Percentiles rank a stretch among this genome's conserved stretches.
phyloP scores from a whole-genome alignment of 2,888 invertebrate species.

The Athripsodes cinereus region DNA sequence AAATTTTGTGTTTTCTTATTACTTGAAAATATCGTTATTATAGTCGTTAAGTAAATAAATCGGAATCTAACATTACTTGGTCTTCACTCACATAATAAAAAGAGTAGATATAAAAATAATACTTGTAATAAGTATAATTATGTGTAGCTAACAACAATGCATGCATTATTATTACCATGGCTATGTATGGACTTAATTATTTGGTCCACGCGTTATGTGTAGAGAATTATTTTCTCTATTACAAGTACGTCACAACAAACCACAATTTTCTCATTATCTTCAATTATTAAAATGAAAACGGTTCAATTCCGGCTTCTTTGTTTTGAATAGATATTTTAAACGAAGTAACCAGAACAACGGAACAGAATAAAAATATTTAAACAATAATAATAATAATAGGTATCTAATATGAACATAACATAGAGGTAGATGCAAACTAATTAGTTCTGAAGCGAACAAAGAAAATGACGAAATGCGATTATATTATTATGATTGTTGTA shows the following conservation, averaged over 20 bases:
- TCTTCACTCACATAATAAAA: constrained; percentile 1
- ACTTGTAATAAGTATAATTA: too few relatives aligned
- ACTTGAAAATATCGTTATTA: too few relatives aligned
- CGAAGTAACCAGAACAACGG: not conserved
- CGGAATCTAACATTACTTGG: too few relatives aligned
- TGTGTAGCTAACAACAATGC: too few relatives aligned
- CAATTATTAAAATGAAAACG: constrained; percentile 27
- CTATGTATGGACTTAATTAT: not conserved
- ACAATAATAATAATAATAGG: constrained; percentile 20
- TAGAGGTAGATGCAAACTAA: not conserved
- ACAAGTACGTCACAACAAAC: constrained; percentile 20
- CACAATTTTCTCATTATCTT: constrained; percentile 28
- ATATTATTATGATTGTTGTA: not conserved
- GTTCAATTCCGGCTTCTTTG: constrained; percentile 26
- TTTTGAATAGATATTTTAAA: constrained; percentile 13
- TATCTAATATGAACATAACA: not conserved
- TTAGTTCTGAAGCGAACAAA: constrained; percentile 13
- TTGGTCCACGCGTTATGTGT: constrained; percentile 1
- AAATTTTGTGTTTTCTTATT: too few relatives aligned
- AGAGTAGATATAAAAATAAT: too few relatives aligned
- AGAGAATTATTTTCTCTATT: not conserved
- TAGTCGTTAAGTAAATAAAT: too few relatives aligned
- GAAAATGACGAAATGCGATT: constrained; percentile 20
- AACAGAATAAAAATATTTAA: not conserved
- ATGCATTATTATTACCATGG: too few relatives aligned